Evolutionary conservation across 2,797 vertebrate genomes (phyloP).

Genomic region (Crocidura indochinensis): DNA sequence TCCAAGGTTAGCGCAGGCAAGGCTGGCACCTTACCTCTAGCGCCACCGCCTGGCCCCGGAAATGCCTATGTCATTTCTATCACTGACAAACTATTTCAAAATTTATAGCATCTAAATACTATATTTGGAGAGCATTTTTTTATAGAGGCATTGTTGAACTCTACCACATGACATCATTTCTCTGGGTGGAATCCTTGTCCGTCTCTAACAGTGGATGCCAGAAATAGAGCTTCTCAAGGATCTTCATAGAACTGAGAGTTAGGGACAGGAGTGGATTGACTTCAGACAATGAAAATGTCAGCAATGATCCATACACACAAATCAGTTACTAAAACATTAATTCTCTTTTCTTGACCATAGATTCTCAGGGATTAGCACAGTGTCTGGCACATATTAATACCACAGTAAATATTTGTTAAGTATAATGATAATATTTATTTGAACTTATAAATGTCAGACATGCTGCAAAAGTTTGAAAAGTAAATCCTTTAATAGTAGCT

Average conservation of each 20-base stretch:
- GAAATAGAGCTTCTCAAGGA: neutral
- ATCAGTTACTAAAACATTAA: conserved; percentile 37
- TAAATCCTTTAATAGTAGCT: conserved; percentile 29
- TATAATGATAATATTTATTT: conserved; percentile 64
- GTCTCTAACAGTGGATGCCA: neutral
- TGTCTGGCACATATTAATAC: neutral
- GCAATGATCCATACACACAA: neutral
- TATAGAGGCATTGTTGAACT: neutral
- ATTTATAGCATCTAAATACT: neutral
- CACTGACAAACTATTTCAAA: neutral
- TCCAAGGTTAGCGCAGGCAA: too few relatives aligned
- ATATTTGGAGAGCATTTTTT: neutral
- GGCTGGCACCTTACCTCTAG: too few relatives aligned
- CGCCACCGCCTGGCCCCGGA: too few relatives aligned
- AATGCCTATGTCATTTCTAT: neutral
- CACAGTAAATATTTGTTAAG: conserved; percentile 59
- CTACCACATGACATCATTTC: neutral
- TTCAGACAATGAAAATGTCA: conserved; percentile 29
- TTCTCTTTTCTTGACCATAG: conserved; percentile 15
- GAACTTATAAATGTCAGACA: conserved; percentile 5
- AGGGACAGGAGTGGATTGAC: neutral
- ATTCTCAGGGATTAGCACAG: conserved; percentile 48
- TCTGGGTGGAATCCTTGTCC: neutral
- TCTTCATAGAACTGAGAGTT: neutral
- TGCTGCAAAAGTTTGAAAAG: conserved; percentile 39